Evolutionary conservation across 2,888 invertebrate genomes (phyloP), one percentile per base, ranked within the genome.

Genomic region (Onchidella celtica): DNA sequence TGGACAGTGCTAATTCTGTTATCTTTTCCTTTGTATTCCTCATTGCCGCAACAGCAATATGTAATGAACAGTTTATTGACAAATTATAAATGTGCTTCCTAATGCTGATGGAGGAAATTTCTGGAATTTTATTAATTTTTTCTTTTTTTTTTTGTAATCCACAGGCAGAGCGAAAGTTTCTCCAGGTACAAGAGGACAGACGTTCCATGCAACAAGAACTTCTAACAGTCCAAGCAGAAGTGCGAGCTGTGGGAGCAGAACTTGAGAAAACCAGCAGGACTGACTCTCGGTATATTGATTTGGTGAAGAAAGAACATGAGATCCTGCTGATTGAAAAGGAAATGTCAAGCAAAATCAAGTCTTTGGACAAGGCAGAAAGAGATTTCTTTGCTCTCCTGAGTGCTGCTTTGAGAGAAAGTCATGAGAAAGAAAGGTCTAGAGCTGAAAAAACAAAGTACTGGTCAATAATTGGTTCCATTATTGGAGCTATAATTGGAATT

Each of bases 371-470:
- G 68, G 95, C 95, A n/a, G 97, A 97, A 92, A 93, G 97, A 3
- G 96, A 90, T 57, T 84, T 85, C 36, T 97, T 97, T 91, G 95
- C 95, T 0, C 94, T 95, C 0, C 95, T 97, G 91, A 96, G 96
- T 0, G 95, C 95, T 29, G 96, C 96, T 0, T 95, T 97, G 0
- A 95, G 97, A 85, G 95, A 96, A 86, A 96, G 96, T 27, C 97
- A 97, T 90, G 97, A 97, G 92, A 95, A 96, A 79, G 97, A 97
- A 92, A 93, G 97, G 57, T 95, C 96, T 0, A 96, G 97, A 36
- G 95, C 96, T 3, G 97, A 97, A 92, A 94, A 96, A 80, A 97
- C 97, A 81, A 97, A 97, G 93, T 97, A 97, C 92, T 97, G 97
- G 95, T 96, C 96, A 84, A 95, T 96, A 79, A 95, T 96, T 63